Percentiles rank a stretch among this genome's conserved stretches.
Conservation (phyloP, 2,113 vertebrate genomes). For the Miniopterus natalensis region DNA sequence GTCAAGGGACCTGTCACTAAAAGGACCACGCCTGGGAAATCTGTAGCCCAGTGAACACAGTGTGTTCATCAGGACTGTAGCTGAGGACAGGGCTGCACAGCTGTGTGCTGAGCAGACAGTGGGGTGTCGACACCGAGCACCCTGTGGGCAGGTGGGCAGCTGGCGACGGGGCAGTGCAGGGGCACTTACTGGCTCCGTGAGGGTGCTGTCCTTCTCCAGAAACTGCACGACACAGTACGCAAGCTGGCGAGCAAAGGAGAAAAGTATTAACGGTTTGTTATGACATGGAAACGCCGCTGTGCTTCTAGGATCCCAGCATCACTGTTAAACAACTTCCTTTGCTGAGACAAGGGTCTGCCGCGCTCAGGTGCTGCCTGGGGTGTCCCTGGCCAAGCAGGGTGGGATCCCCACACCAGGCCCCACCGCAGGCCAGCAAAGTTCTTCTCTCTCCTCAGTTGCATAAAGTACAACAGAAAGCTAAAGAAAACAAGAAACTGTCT, state of each 20-base stretch:
- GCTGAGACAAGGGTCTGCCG: neutral
- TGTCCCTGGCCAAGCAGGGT: fast-evolving
- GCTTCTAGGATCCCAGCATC: neutral
- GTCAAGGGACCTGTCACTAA: no score
- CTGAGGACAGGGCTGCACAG: fast-evolving
- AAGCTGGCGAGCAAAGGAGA: conserved; percentile 88
- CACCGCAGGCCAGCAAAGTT: neutral
- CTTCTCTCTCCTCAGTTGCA: no score
- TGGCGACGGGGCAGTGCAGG: neutral
- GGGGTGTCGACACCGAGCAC: neutral
- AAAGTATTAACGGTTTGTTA: neutral
- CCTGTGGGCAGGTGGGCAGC: neutral
- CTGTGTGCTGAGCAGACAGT: fast-evolving
- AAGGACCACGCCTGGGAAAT: neutral
- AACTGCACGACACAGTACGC: conserved; percentile 99
- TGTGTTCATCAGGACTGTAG: fast-evolving
- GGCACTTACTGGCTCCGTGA: conserved; percentile 96
- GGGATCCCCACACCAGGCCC: no score
- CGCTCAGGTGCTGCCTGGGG: neutral
- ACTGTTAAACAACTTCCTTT: fast-evolving
- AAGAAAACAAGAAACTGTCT: neutral
- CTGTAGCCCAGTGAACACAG: fast-evolving
- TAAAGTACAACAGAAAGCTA: neutral
- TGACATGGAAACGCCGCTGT: fast-evolving
- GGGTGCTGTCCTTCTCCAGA: conserved; percentile 99